A percentile compares a stretch with the other conserved stretches of the same genome.
Evolutionary conservation across 2,113 vertebrate genomes (phyloP).

Genomic region (Actenoides hombroni): DNA sequence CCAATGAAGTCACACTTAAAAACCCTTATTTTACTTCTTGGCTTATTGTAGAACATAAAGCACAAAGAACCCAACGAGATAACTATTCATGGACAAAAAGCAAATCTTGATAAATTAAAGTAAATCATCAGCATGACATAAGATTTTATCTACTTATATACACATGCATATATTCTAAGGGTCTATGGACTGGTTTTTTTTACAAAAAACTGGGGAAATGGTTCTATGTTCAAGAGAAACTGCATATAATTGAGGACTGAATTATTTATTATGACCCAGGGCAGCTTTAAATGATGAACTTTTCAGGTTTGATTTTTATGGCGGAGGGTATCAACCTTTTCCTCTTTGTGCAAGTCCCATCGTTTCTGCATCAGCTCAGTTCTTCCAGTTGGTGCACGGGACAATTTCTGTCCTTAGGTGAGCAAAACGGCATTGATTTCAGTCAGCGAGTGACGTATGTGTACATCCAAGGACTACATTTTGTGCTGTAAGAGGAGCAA

Average conservation of each 20-base stretch:
- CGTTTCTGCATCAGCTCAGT: not conserved
- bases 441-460: not conserved
- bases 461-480: not conserved
- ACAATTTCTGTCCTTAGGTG: not conserved
- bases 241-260: not conserved
- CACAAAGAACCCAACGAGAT: not conserved
- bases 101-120: not conserved
- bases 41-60: not conserved
- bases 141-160: not conserved
- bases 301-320: not conserved
- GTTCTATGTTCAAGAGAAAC: not conserved
- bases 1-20: not conserved
- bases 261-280: slow-evolving; percentile 44
- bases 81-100: not conserved
- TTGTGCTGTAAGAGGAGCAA: not conserved
- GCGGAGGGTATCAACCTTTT: not conserved
- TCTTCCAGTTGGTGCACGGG: rapidly evolving
- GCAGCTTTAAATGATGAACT: slow-evolving; percentile 59
- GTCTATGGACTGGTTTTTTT: not conserved
- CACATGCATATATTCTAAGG: not conserved
- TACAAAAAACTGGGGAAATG: not conserved
- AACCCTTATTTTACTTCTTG: not conserved
- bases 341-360: not conserved
- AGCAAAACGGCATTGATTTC: not conserved
- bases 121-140: not conserved